phyloP scores from a whole-genome alignment of 1,140 invertebrate species.

The Batillaria attramentaria region DNA sequence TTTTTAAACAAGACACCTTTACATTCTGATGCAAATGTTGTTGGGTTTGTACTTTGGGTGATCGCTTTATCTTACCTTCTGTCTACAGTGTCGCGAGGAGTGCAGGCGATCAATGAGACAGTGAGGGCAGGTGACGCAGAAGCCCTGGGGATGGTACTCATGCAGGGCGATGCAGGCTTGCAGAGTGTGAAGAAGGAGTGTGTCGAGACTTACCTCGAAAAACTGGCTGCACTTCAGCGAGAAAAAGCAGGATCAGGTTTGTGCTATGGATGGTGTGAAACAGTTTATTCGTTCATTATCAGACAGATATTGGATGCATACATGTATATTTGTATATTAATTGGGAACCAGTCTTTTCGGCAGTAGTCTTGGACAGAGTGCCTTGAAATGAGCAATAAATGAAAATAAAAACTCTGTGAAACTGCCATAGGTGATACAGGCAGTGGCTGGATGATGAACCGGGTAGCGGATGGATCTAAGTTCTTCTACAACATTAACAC shows the following conservation, averaged over 20 bases:
- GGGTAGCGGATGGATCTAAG: constrained; percentile 64
- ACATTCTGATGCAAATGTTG: background rate
- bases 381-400: no score
- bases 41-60: background rate
- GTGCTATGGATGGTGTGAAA: background rate
- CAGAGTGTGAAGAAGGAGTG: constrained; percentile 62
- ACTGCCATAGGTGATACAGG: constrained; percentile 63
- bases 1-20: background rate
- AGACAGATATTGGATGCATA: background rate
- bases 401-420: no score
- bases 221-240: constrained; percentile 49
- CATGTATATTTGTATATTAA: background rate
- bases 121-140: constrained; percentile 52
- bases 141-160: constrained; percentile 43
- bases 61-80: no score
- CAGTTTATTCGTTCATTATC: background rate
- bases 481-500: constrained; percentile 69
- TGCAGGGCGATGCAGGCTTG: constrained; percentile 49
- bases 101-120: constrained; percentile 60
- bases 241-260: constrained; percentile 55
- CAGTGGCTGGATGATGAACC: constrained; percentile 71
- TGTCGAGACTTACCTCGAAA: constrained; percentile 56
- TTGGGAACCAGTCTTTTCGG: no score
- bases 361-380: no score
- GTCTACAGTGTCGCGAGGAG: constrained; percentile 61